phyloP scores from a whole-genome alignment of 2,888 invertebrate species.

The Neria commutata region DNA sequence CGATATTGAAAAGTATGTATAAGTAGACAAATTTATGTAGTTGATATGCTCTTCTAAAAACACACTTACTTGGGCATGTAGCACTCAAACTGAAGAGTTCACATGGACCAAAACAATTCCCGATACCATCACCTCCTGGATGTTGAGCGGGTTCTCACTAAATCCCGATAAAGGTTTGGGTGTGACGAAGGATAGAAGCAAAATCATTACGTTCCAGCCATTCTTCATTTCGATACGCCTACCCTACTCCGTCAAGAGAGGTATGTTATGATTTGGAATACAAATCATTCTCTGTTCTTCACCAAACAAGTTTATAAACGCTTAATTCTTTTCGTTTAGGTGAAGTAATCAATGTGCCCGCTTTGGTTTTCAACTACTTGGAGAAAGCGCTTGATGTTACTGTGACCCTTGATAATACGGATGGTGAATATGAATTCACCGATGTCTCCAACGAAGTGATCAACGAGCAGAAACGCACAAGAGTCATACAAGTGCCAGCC shows the following conservation, averaged over 20 bases:
- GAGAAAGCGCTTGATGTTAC: conserved; percentile 77
- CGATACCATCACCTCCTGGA: conserved; percentile 83
- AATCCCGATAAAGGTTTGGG: conserved; percentile 77
- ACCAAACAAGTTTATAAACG: neutral
- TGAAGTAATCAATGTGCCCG: conserved; percentile 85
- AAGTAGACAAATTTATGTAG: neutral
- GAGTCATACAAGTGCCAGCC: conserved; percentile 71
- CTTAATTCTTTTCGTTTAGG: conserved; percentile 50
- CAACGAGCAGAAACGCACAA: conserved; percentile 80
- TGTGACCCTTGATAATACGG: conserved; percentile 80
- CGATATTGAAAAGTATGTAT: conserved; percentile 56
- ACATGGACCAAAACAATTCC: conserved; percentile 67
- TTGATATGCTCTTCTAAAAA: too few species aligned
- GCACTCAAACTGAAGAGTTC: conserved; percentile 43
- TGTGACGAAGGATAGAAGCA: conserved; percentile 70
- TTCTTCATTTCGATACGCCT: conserved; percentile 85
- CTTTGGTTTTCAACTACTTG: conserved; percentile 86
- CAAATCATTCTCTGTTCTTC: neutral
- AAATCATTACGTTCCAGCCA: conserved; percentile 76
- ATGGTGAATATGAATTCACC: conserved; percentile 81
- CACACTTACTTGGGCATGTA: too few species aligned
- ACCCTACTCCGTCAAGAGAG: conserved; percentile 87
- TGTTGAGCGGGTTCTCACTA: conserved; percentile 79
- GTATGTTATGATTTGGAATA: conserved; percentile 13
- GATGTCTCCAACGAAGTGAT: conserved; percentile 85